phyloP scores from a whole-genome alignment of 2,888 invertebrate genomes.

The Leucoma salicis region DNA sequence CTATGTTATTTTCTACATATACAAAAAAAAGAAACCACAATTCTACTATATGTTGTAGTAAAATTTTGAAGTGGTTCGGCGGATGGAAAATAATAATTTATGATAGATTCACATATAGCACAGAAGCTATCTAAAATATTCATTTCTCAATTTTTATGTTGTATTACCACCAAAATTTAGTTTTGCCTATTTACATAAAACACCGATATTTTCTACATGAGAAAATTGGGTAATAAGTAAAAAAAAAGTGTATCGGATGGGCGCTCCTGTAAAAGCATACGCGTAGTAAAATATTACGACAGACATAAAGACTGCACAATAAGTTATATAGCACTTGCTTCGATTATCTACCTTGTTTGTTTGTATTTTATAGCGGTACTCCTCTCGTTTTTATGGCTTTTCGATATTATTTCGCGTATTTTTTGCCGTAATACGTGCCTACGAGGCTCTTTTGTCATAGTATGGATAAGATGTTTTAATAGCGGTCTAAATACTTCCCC shows the following conservation, averaged over 20 bases:
- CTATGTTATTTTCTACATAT: too few relatives aligned
- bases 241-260: constrained; percentile 27
- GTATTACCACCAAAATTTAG: constrained; percentile 22
- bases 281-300: constrained; percentile 76
- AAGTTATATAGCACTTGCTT: constrained; percentile 63
- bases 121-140: too few relatives aligned
- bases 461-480: constrained; percentile 54
- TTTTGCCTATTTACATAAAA: constrained; percentile 33
- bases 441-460: constrained; percentile 20
- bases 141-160: background rate
- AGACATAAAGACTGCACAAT: constrained; percentile 73
- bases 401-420: constrained; percentile 79
- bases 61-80: too few relatives aligned
- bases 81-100: too few relatives aligned
- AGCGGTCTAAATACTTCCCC: too few relatives aligned
- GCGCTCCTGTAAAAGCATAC: constrained; percentile 55
- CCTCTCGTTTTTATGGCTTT: constrained; percentile 67
- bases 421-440: constrained; percentile 37
- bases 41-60: too few relatives aligned
- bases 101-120: too few relatives aligned
- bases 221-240: constrained; percentile 35
- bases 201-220: constrained; percentile 25
- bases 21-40: too few relatives aligned
- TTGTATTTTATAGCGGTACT: constrained; percentile 75
- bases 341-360: constrained; percentile 77